These are phyloP conservation scores for Psilopsiagon aymara DNA, from an alignment of 2,113 vertebrate species.

Conservation along the genomic window DNA sequence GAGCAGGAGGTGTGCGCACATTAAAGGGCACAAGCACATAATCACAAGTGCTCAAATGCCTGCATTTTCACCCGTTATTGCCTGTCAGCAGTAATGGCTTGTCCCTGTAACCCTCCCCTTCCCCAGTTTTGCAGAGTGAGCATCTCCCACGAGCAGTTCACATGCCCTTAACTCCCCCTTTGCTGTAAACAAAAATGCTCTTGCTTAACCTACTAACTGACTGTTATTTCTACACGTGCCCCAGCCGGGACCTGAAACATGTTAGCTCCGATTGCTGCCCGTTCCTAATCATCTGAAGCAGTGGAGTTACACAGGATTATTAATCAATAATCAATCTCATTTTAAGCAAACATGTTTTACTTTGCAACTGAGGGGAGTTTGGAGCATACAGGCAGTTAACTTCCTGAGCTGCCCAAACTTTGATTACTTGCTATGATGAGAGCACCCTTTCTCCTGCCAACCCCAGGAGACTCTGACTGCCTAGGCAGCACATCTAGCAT, in stretches of 20 bases:
- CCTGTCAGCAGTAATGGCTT: neutral
- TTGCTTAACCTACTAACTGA: neutral
- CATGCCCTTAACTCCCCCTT: neutral
- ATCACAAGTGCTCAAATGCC: neutral
- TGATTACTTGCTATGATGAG: neutral
- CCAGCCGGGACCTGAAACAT: neutral
- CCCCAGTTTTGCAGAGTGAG: neutral
- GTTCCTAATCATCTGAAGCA: neutral
- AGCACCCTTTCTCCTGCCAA: neutral
- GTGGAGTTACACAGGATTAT: conserved; percentile 13
- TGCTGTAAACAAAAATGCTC: neutral
- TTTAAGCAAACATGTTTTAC: neutral
- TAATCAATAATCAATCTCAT: conserved; percentile 51
- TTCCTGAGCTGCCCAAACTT: neutral
- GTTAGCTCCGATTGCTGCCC: neutral
- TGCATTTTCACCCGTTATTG: conserved; percentile 8
- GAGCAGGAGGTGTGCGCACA: neutral
- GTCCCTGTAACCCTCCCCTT: neutral
- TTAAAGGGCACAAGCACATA: neutral
- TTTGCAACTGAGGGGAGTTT: neutral
- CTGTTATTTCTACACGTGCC: neutral
- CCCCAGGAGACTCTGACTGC: neutral
- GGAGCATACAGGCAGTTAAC: neutral
- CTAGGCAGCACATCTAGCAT: neutral
- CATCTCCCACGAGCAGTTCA: neutral